Evolutionary conservation across 2,888 invertebrate species (phyloP).

Genomic region (Xestia ashworthii): DNA sequence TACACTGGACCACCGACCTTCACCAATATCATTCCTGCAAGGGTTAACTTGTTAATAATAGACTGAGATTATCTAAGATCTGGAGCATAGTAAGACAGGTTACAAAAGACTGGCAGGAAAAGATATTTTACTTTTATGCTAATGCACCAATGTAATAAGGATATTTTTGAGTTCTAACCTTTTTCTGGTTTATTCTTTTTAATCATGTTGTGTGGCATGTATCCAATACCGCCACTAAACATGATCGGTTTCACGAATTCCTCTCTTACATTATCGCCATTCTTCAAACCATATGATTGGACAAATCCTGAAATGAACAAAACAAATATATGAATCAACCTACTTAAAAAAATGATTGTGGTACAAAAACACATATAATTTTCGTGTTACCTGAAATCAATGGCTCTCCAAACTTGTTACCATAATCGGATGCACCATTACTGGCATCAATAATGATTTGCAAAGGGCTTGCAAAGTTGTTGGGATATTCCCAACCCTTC

Average conservation of each 20-base stretch:
- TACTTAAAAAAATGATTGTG: too few relatives aligned
- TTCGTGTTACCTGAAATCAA: slow-evolving; percentile 91
- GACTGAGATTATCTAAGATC: too few relatives aligned
- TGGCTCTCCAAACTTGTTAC: slow-evolving; percentile 99
- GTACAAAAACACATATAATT: neutral
- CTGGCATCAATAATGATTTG: slow-evolving; percentile 98
- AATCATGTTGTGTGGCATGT: slow-evolving; percentile 95
- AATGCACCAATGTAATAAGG: neutral
- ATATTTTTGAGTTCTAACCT: slow-evolving; percentile 82
- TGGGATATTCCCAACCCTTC: slow-evolving; percentile 93
- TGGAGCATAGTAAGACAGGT: too few relatives aligned
- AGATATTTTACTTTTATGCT: neutral
- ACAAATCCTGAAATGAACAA: slow-evolving; percentile 93
- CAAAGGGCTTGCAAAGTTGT: slow-evolving; percentile 96
- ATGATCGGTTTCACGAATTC: slow-evolving; percentile 99
- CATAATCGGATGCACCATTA: slow-evolving; percentile 99
- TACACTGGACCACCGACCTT: slow-evolving; percentile 99
- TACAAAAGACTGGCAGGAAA: neutral
- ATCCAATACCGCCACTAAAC: slow-evolving; percentile 99
- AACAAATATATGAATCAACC: neutral
- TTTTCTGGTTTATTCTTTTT: slow-evolving; percentile 94
- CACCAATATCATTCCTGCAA: slow-evolving; percentile 95
- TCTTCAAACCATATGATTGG: slow-evolving; percentile 96
- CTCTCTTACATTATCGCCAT: slow-evolving; percentile 92
- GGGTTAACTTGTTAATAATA: neutral